Evolutionary conservation across 2,888 invertebrate species (phyloP).

Genomic region (Thecocarcelia acutangulata): DNA sequence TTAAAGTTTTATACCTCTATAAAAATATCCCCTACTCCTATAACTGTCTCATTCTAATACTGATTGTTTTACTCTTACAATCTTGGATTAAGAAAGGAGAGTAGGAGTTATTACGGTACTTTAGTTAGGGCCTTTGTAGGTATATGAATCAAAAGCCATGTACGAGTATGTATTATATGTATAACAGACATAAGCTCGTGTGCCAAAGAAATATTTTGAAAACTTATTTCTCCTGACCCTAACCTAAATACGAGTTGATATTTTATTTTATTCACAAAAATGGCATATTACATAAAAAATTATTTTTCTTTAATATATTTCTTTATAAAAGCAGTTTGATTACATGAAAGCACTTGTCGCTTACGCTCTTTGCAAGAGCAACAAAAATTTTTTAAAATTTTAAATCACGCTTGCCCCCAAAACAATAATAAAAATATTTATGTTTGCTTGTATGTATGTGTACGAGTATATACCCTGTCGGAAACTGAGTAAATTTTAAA

Average conservation of each 20-base stretch:
- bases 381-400: constrained; percentile 2
- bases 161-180: no score
- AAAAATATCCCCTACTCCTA: no score
- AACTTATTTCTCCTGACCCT: constrained; percentile 47
- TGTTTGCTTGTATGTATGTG: not conserved
- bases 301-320: constrained; percentile 28
- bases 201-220: constrained; percentile 5
- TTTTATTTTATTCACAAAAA: constrained; percentile 4
- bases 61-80: no score
- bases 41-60: no score
- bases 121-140: no score
- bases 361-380: not conserved
- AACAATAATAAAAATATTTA: constrained; percentile 46
- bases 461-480: not conserved
- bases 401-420: constrained; percentile 58
- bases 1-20: no score
- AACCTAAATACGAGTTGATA: constrained; percentile 58
- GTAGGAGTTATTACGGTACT: no score
- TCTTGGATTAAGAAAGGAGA: no score
- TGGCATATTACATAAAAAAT: constrained; percentile 53
- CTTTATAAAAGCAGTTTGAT: constrained; percentile 57
- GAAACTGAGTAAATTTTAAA: no score
- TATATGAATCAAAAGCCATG: no score
- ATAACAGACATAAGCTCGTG: no score
- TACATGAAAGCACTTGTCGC: constrained; percentile 14